Percentiles rank a stretch among this genome's conserved stretches.
Evolutionary conservation across 2,888 invertebrate species (phyloP).

Genomic region (Diaperis boleti): DNA sequence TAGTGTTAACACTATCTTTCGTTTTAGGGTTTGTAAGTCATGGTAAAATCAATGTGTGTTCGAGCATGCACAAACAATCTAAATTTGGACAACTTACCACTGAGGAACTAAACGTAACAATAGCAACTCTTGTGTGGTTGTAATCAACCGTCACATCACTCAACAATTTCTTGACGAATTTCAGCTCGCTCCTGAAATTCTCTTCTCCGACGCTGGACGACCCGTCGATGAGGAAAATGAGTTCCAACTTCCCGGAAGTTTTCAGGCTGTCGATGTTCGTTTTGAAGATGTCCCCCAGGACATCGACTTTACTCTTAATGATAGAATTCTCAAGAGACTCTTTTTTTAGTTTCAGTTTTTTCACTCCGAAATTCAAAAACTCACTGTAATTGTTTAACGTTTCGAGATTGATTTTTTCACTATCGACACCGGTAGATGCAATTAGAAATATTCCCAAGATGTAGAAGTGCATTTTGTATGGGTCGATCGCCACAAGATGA

Average conservation of each 20-base stretch:
- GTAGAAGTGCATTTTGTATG: slow-evolving; percentile 26
- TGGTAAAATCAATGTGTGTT: too few relatives aligned
- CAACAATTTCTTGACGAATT: slow-evolving; percentile 75
- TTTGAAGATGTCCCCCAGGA: slow-evolving; percentile 70
- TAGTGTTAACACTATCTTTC: too few relatives aligned
- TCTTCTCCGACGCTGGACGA: slow-evolving; percentile 76
- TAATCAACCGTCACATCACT: slow-evolving; percentile 76
- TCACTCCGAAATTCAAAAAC: slow-evolving; percentile 63
- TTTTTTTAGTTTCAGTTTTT: slow-evolving; percentile 58
- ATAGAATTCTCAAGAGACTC: slow-evolving; percentile 61
- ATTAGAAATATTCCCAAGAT: slow-evolving; percentile 10
- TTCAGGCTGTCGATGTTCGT: slow-evolving; percentile 69
- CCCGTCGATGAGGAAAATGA: slow-evolving; percentile 77
- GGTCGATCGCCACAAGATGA: background rate
- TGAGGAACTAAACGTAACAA: slow-evolving; percentile 75
- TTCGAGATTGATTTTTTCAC: slow-evolving; percentile 51
- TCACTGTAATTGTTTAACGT: slow-evolving; percentile 58
- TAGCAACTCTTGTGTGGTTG: slow-evolving; percentile 73
- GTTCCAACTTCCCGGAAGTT: slow-evolving; percentile 66
- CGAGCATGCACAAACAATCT: too few relatives aligned
- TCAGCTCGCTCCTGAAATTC: slow-evolving; percentile 76
- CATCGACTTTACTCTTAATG: slow-evolving; percentile 69
- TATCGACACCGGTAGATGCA: slow-evolving; percentile 13
- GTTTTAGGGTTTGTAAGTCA: background rate
- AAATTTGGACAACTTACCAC: slow-evolving; percentile 64